phyloP scores from a whole-genome alignment of 2,797 vertebrate species.

The Chloroceryle amazona region DNA sequence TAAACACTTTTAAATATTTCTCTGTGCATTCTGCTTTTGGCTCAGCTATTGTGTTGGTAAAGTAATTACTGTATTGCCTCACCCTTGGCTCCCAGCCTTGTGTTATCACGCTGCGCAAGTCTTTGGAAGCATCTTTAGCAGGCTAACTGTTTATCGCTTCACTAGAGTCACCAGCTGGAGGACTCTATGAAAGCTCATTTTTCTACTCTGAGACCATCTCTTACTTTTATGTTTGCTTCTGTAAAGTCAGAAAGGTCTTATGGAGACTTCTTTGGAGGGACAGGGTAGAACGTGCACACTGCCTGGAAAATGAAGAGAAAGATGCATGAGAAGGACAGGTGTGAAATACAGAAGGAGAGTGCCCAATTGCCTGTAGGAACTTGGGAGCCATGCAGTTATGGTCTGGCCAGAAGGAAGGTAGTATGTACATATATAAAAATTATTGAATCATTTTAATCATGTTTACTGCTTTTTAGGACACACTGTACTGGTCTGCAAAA shows the following conservation, averaged over 20 bases:
- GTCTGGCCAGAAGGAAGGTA: not conserved
- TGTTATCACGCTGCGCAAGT: constrained; percentile 71
- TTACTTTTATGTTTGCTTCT: not conserved
- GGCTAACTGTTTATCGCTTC: constrained; percentile 44
- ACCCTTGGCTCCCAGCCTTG: constrained; percentile 73
- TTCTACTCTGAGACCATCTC: constrained; percentile 7
- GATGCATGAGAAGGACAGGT: not conserved
- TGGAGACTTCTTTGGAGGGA: not conserved
- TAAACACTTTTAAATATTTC: constrained; percentile 26
- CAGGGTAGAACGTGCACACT: not conserved
- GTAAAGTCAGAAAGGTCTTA: not conserved
- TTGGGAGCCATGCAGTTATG: not conserved
- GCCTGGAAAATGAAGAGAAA: not conserved
- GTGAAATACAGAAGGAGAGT: not conserved
- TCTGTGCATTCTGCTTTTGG: constrained; percentile 57
- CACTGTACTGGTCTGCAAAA: not conserved
- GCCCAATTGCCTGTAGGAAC: not conserved
- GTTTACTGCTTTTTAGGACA: constrained; percentile 19
- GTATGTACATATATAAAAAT: not conserved
- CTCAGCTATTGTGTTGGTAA: constrained; percentile 69
- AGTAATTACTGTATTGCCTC: constrained; percentile 78
- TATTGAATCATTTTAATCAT: constrained; percentile 7
- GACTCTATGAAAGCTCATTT: not conserved
- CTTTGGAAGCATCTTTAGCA: constrained; percentile 65
- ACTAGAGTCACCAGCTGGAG: constrained; percentile 24